phyloP scores from a whole-genome alignment of 1,140 invertebrate genomes.

The Tigriopus japonicus region DNA sequence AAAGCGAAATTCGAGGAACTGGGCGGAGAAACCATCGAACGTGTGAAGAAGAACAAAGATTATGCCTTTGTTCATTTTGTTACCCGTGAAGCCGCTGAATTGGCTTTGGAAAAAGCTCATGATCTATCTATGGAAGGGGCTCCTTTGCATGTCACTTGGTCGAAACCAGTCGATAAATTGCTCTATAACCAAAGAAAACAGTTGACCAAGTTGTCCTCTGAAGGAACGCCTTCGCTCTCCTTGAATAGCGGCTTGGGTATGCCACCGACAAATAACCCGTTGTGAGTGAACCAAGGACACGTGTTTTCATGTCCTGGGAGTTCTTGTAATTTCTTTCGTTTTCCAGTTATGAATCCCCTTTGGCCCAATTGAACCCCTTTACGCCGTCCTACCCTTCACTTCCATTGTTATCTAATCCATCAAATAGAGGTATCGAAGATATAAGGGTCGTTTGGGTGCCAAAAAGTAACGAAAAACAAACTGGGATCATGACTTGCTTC shows the following conservation, averaged over 20 bases:
- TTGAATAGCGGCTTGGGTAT: background rate
- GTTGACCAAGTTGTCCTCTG: slow-evolving; percentile 5
- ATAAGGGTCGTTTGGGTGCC: no score
- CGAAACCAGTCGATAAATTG: slow-evolving; percentile 9
- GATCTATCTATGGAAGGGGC: slow-evolving; percentile 19
- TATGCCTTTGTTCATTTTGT: slow-evolving; percentile 36
- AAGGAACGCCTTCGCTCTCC: background rate
- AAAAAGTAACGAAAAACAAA: background rate
- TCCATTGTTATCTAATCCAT: background rate
- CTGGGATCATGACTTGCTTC: background rate
- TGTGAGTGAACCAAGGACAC: background rate
- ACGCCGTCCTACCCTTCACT: background rate
- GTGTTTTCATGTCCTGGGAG: no score
- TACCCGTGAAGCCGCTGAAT: slow-evolving; percentile 28
- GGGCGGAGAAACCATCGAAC: slow-evolving; percentile 24
- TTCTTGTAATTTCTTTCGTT: background rate
- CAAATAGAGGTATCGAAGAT: background rate
- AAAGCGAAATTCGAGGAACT: slow-evolving; percentile 23
- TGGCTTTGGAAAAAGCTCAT: slow-evolving; percentile 26
- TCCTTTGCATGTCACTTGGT: slow-evolving; percentile 3
- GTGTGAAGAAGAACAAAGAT: slow-evolving; percentile 34
- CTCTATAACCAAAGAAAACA: slow-evolving; percentile 8
- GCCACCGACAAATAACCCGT: background rate
- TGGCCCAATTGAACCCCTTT: background rate
- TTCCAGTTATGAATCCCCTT: background rate